Evolutionary conservation across 2,797 vertebrate genomes (phyloP).

Genomic region (Eurystomus glaucurus): DNA sequence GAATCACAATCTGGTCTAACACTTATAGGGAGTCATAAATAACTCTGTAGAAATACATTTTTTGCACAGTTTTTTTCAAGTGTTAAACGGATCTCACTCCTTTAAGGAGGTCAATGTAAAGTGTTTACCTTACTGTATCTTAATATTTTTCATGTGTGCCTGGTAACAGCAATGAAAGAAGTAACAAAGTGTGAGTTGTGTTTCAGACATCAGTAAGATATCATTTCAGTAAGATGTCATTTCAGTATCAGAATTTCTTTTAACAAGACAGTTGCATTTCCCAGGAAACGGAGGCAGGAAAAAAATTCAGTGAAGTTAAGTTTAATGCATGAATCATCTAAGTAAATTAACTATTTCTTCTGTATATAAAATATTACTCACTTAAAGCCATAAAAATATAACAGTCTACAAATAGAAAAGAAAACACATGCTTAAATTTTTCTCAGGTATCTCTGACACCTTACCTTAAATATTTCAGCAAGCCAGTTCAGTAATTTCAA

Average conservation of each 20-base stretch:
- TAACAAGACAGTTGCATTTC: not conserved
- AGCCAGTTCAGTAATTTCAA: not conserved
- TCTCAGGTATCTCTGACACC: not conserved
- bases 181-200: not conserved
- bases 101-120: not conserved
- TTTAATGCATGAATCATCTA: conserved; percentile 37
- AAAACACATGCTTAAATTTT: not conserved
- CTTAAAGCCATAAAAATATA: conserved; percentile 28
- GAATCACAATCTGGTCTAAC: not conserved
- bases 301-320: not conserved
- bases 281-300: not conserved
- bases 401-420: conserved; percentile 1
- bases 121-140: not conserved
- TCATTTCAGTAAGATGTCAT: not conserved
- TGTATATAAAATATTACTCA: conserved; percentile 37
- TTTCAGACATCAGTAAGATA: not conserved
- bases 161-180: not conserved
- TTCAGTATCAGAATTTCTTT: not conserved
- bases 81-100: not conserved
- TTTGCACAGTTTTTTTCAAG: rapidly evolving
- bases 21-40: not conserved
- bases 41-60: not conserved
- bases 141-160: not conserved
- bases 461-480: not conserved
- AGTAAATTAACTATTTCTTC: conserved; percentile 47